A percentile compares a stretch with the other conserved stretches of the same genome.
These are phyloP conservation scores for Plecturocebus donacophilus DNA, from an alignment of 2,113 vertebrate species.

Conservation along the genomic window DNA sequence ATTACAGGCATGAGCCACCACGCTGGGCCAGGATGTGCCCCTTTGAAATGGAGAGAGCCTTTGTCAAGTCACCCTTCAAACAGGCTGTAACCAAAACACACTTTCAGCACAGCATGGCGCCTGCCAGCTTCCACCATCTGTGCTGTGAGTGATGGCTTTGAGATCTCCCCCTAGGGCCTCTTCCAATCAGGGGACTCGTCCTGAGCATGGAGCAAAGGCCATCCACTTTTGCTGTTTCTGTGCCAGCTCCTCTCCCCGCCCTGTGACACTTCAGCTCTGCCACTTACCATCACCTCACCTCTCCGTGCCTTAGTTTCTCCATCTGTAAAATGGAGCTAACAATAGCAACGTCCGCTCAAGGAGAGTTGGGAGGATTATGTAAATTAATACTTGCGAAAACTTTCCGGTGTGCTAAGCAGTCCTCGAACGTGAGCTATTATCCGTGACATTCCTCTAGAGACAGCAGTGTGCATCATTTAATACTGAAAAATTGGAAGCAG, in stretches of 20 bases:
- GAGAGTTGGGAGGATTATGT: neutral
- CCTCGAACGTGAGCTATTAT: fast-evolving
- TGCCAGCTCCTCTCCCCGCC: neutral
- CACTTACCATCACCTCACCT: neutral
- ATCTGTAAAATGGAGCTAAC: neutral
- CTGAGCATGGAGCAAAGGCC: neutral
- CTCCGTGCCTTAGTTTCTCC: neutral
- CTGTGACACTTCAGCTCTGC: neutral
- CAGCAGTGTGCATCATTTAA: neutral
- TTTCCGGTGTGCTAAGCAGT: neutral
- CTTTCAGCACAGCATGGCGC: neutral
- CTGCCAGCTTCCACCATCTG: neutral
- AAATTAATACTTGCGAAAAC: neutral
- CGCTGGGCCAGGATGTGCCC: too few species aligned
- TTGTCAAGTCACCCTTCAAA: neutral
- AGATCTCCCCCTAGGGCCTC: neutral
- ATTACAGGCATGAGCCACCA: too few species aligned
- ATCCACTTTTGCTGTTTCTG: neutral
- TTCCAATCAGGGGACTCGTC: neutral
- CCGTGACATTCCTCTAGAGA: neutral
- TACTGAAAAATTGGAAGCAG: neutral
- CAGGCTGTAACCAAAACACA: neutral
- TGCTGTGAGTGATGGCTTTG: too few species aligned
- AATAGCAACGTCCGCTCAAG: too few species aligned
- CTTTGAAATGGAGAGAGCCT: neutral